Conservation (phyloP, 2,113 vertebrate species). For the Sialia sialis region DNA sequence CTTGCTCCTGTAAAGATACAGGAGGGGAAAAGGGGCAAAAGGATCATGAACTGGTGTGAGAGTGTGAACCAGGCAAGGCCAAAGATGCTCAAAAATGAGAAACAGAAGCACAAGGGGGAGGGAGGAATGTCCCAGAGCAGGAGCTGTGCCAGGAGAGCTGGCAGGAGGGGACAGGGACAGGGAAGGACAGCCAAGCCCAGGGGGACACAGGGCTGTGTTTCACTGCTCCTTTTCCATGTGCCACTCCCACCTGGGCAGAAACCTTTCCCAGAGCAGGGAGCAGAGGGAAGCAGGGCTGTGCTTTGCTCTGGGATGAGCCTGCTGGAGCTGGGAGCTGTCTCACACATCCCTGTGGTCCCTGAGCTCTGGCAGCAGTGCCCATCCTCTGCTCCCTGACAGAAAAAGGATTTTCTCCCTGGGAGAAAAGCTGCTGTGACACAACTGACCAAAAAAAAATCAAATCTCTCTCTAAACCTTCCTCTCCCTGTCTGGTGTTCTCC, state of each 20-base stretch:
- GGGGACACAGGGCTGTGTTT: neutral
- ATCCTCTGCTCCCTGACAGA: neutral
- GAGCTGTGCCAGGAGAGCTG: neutral
- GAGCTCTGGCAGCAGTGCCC: neutral
- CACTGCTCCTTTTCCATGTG: neutral
- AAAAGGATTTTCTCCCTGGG: neutral
- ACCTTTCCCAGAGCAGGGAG: fast-evolving
- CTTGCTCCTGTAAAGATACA: neutral
- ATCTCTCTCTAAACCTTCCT: neutral
- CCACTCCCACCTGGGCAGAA: neutral
- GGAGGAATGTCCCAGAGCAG: neutral
- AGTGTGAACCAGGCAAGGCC: fast-evolving
- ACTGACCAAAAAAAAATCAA: neutral
- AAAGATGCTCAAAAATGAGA: neutral
- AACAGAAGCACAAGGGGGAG: neutral
- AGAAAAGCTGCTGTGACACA: neutral
- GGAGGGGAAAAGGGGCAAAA: neutral
- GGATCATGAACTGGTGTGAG: fast-evolving
- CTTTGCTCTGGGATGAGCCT: neutral
- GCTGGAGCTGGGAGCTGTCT: neutral
- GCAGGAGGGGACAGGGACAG: neutral
- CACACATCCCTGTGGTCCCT: too few relatives aligned
- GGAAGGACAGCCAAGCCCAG: neutral
- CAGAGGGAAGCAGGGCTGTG: neutral
- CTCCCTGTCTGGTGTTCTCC: neutral